Conservation (phyloP, 2,888 invertebrate genomes). For the Julus scanicus region DNA sequence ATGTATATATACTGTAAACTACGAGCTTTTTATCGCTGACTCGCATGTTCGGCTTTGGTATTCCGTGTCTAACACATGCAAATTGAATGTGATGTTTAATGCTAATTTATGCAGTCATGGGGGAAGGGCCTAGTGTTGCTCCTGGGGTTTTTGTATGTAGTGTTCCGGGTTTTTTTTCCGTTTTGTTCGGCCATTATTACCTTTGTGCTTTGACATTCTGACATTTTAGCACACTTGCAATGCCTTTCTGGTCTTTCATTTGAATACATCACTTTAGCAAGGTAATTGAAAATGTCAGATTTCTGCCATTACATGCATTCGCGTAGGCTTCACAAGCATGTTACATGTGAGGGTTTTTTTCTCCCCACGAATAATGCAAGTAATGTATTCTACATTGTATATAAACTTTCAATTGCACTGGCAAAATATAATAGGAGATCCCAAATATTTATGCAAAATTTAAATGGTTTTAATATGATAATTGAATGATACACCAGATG, state of each 20-base stretch:
- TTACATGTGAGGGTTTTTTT: background rate
- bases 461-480: background rate
- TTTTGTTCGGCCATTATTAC: background rate
- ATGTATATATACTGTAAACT: background rate
- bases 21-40: constrained; percentile 1
- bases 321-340: background rate
- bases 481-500: background rate
- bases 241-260: background rate
- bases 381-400: background rate
- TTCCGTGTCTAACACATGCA: constrained; percentile 35
- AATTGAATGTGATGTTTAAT: constrained; percentile 36
- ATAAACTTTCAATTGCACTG: too few relatives aligned
- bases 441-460: background rate
- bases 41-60: constrained; percentile 13
- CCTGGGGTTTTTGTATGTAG: background rate
- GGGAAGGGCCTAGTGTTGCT: background rate
- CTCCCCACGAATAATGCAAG: too few relatives aligned
- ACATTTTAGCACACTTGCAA: background rate
- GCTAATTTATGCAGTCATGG: constrained; percentile 10
- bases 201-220: background rate
- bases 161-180: background rate
- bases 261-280: background rate
- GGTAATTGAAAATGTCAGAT: constrained; percentile 10
- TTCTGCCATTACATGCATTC: background rate
- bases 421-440: too few relatives aligned